Conservation (phyloP, 1,140 invertebrate species). For the Eumaeus atala region DNA sequence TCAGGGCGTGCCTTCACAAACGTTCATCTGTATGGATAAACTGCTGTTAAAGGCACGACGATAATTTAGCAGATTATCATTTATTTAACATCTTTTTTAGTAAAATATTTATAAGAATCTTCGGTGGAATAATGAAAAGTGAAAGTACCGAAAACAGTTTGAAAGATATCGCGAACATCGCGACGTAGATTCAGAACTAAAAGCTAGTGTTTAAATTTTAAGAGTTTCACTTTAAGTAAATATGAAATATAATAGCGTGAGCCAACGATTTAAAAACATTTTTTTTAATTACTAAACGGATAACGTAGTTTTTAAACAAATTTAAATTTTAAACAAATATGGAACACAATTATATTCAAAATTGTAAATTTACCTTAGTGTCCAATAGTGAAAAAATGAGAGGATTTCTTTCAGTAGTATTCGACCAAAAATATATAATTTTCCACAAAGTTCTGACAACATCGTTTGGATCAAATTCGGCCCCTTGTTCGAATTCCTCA, state of each 20-base stretch:
- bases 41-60: too few relatives aligned
- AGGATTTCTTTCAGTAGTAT: slow-evolving; percentile 43
- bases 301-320: too few relatives aligned
- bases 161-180: background rate
- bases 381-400: slow-evolving; percentile 47
- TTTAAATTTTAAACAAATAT: too few relatives aligned
- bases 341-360: too few relatives aligned
- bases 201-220: slow-evolving; percentile 10
- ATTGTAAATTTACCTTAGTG: slow-evolving; percentile 31
- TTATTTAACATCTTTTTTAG: too few relatives aligned
- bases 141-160: background rate
- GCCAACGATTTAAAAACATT: slow-evolving; percentile 1
- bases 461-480: slow-evolving; percentile 38
- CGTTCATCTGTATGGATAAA: too few relatives aligned
- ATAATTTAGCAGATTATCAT: too few relatives aligned
- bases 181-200: slow-evolving; percentile 1
- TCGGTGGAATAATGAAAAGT: too few relatives aligned
- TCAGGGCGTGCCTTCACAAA: too few relatives aligned
- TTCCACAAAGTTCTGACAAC: slow-evolving; percentile 53
- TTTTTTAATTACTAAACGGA: background rate
- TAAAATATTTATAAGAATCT: too few relatives aligned
- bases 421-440: slow-evolving; percentile 58
- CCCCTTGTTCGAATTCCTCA: slow-evolving; percentile 48
- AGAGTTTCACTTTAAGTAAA: slow-evolving; percentile 7
- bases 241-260: background rate